Conservation (phyloP, 2,888 invertebrate genomes). For the Galeopsomyia nigrocyanea region DNA sequence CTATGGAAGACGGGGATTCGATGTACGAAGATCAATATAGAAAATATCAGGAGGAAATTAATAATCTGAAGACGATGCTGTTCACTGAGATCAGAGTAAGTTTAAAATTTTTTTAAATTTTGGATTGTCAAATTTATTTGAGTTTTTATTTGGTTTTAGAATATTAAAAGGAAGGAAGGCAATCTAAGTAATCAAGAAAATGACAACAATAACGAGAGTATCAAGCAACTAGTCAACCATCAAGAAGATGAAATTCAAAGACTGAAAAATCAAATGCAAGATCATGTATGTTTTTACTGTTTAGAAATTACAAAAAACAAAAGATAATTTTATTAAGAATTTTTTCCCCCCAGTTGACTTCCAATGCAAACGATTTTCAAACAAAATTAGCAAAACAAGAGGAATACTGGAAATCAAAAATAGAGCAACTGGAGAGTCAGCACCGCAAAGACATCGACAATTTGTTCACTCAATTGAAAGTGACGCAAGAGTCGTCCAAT, state of each 20-base stretch:
- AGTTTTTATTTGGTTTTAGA: slow-evolving; percentile 48
- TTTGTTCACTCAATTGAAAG: slow-evolving; percentile 59
- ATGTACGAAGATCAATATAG: slow-evolving; percentile 56
- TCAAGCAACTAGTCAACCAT: slow-evolving; percentile 70
- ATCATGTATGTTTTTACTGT: slow-evolving; percentile 50
- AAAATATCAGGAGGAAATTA: slow-evolving; percentile 60
- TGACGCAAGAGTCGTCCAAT: slow-evolving; percentile 57
- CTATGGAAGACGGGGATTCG: slow-evolving; percentile 45
- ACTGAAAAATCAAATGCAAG: slow-evolving; percentile 70
- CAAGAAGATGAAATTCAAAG: slow-evolving; percentile 72
- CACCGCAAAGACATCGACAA: slow-evolving; percentile 62
- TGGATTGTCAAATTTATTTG: slow-evolving; percentile 1
- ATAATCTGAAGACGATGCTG: slow-evolving; percentile 57
- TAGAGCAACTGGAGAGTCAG: slow-evolving; percentile 61
- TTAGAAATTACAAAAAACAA: slow-evolving; percentile 18
- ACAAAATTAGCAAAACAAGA: slow-evolving; percentile 59
- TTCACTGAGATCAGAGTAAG: slow-evolving; percentile 63
- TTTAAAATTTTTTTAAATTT: slow-evolving; percentile 24
- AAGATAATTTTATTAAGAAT: too few relatives aligned
- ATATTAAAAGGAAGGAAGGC: slow-evolving; percentile 54
- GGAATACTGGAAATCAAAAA: slow-evolving; percentile 62
- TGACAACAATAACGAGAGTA: slow-evolving; percentile 65
- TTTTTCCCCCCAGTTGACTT: slow-evolving; percentile 52
- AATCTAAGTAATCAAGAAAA: slow-evolving; percentile 56
- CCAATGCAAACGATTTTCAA: slow-evolving; percentile 60